Conservation (phyloP, 2,888 invertebrate species). For the Hirtodrosophila confusa region DNA sequence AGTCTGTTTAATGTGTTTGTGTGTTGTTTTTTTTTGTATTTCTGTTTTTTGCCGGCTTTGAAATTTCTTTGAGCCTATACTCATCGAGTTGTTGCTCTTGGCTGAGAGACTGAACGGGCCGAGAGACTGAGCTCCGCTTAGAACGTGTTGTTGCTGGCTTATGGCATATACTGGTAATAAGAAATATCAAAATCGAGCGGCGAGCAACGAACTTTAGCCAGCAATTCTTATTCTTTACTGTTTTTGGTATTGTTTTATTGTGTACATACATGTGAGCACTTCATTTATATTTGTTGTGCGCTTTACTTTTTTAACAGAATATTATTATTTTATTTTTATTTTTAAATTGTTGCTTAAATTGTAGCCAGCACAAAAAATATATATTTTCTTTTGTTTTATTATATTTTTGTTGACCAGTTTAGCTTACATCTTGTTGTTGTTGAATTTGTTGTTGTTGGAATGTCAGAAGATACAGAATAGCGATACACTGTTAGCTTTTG, state of each 20-base stretch:
- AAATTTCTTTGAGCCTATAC: constrained; percentile 57
- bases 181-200: constrained; percentile 46
- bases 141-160: constrained; percentile 51
- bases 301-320: not conserved
- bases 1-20: not conserved
- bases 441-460: constrained; percentile 28
- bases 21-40: constrained; percentile 19
- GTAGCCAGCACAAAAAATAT: too few relatives aligned
- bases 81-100: too few relatives aligned
- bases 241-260: constrained; percentile 21
- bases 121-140: constrained; percentile 28
- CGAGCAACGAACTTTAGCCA: constrained; percentile 72
- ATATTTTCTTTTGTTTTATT: constrained; percentile 20
- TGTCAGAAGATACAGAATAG: constrained; percentile 46
- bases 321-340: constrained; percentile 32
- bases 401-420: constrained; percentile 12
- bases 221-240: constrained; percentile 37
- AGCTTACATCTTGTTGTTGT: constrained; percentile 61
- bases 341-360: too few relatives aligned
- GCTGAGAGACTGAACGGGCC: not conserved
- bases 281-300: constrained; percentile 27
- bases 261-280: constrained; percentile 12
- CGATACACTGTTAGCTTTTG: constrained; percentile 38
- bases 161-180: constrained; percentile 15
- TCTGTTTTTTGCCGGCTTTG: constrained; percentile 61